Percentiles rank a stretch among this genome's conserved stretches.
Conservation (phyloP, 2,797 vertebrate species). For the Danio aesculapii region DNA sequence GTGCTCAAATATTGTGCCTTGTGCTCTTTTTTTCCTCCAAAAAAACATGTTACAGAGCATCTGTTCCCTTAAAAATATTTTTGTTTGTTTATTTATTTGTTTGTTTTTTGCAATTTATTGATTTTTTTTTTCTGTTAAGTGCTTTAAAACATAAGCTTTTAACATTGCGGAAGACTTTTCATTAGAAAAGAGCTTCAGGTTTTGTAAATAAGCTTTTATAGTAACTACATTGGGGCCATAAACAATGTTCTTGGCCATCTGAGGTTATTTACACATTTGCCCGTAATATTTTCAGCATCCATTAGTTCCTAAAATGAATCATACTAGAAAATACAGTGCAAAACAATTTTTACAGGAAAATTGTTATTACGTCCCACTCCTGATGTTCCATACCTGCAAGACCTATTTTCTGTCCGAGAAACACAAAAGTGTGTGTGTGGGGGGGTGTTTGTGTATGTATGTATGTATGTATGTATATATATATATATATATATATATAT, state of each 20-base stretch:
- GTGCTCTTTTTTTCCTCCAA: too few species aligned
- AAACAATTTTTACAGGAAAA: neutral
- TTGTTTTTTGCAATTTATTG: neutral
- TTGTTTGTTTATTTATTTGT: neutral
- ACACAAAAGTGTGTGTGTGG: neutral
- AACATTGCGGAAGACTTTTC: neutral
- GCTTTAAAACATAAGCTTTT: neutral
- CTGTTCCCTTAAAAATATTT: too few species aligned
- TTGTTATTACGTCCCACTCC: neutral
- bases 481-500: too few species aligned
- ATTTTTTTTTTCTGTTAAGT: neutral
- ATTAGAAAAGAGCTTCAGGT: neutral
- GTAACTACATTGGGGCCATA: neutral
- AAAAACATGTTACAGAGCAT: neutral
- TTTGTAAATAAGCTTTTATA: conserved; percentile 7
- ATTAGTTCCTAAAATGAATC: neutral
- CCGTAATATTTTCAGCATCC: neutral
- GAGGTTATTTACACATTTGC: neutral
- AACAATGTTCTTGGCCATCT: neutral
- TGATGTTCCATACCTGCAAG: neutral
- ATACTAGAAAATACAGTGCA: neutral
- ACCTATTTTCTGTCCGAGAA: neutral
- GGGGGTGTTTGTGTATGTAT: too few species aligned
- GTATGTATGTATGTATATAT: too few species aligned
- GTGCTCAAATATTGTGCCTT: too few species aligned